Base-by-base conservation (phyloP, 2,888 invertebrate species). In the Heliconius cydno region DNA sequence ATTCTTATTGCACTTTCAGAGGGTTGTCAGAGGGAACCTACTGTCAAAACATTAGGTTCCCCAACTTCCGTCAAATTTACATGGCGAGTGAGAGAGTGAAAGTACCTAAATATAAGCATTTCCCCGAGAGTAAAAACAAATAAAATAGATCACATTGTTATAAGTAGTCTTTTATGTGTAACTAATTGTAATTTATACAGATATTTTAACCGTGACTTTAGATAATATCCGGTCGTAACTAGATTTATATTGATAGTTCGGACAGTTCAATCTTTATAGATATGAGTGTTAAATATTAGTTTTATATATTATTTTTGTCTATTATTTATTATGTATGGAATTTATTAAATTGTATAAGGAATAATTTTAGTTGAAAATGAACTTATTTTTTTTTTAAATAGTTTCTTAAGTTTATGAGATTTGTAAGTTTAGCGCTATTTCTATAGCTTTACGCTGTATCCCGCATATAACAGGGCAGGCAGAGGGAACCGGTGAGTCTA, bases 211-310 rank as follows among this genome's bases (percentile, higher is more conserved):
- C 68, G 12, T 68, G 67, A 68, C 46, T 66, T 41, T 67, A 76
- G 66, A 68, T 68, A 68, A 70, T 46, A 70, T 25, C 70, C 70
- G 70, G 70, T 25, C 15, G 38, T 46, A 46, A 46, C 70, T 70
- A 25, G 25, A 46, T 41, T 70, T 25, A 25, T 70, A 46, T 70
- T 70, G 70, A 70, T 46, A 70, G 70, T 70, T 70, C 46, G 41
- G 9, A 46, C 15, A 7, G 70, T 46, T 41, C 25, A 41, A 41
- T 46, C 25, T 46, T 41, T 25, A 46, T 25, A 25, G 41, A 46
- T 70, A 70, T 15, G 6, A 12, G 12, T n/a, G n/a, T 10, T 13
- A 38, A 38, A 12, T 68, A 34, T 34, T 67, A 10, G 52, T 67
- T 67, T 67, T 22, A 22, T 67, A 34, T 9, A 22, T 22, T 2